Conservation (phyloP, 2,888 invertebrate genomes). For the Tricholauxania praeusta region DNA sequence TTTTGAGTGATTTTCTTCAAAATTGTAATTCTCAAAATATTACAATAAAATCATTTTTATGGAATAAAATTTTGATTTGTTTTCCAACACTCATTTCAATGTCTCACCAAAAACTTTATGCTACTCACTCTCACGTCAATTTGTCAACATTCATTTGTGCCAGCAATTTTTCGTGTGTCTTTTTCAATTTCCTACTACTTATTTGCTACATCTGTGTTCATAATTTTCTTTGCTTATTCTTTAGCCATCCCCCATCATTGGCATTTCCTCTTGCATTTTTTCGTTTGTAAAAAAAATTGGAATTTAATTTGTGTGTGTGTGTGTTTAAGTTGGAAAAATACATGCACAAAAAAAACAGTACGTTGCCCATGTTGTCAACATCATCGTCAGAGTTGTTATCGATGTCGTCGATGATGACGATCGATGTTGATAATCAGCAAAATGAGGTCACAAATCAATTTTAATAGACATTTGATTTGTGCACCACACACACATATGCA, state of each 20-base stretch:
- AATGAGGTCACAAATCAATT: conserved; percentile 55
- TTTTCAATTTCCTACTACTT: not conserved
- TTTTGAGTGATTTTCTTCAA: too few relatives aligned
- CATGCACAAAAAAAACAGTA: not conserved
- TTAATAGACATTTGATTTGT: conserved; percentile 54
- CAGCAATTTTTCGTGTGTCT: conserved; percentile 38
- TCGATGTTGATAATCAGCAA: conserved; percentile 22
- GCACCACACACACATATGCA: conserved; percentile 10
- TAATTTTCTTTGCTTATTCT: not conserved
- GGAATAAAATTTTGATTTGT: too few relatives aligned
- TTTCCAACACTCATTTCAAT: too few relatives aligned
- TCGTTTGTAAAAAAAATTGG: not conserved
- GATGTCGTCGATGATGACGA: not conserved
- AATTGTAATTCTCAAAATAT: too few relatives aligned
- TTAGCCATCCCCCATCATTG: not conserved
- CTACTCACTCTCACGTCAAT: conserved; percentile 50
- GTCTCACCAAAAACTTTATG: not conserved
- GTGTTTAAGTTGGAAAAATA: too few relatives aligned
- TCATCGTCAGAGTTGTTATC: not conserved
- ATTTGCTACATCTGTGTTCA: not conserved
- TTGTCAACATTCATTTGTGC: conserved; percentile 56
- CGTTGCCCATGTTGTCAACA: not conserved
- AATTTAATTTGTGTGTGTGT: conserved; percentile 19
- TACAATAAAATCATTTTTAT: too few relatives aligned
- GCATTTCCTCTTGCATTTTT: too few relatives aligned